These are phyloP conservation scores for Nomada ruficornis DNA, from an alignment of 2,888 invertebrate species.

Conservation along the genomic window DNA sequence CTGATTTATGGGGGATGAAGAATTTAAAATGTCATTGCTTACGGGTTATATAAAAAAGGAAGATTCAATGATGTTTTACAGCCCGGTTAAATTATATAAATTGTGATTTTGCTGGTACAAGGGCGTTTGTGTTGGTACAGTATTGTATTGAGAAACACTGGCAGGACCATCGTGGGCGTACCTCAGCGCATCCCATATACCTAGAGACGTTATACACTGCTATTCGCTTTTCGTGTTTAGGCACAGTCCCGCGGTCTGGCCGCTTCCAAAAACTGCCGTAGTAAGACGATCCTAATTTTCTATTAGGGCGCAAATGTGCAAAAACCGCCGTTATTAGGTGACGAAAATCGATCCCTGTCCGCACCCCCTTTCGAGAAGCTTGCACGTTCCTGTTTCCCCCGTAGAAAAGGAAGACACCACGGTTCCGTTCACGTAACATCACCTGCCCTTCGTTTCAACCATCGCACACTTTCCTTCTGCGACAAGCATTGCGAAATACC, in stretches of 20 bases:
- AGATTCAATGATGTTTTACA: neutral
- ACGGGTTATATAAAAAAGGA: neutral
- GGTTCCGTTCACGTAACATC: slow-evolving; percentile 3
- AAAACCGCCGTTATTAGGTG: slow-evolving; percentile 69
- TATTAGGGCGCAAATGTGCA: slow-evolving; percentile 75
- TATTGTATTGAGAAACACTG: slow-evolving; percentile 80
- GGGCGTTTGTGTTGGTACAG: neutral
- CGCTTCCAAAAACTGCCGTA: slow-evolving; percentile 70
- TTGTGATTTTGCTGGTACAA: neutral
- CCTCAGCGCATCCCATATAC: slow-evolving; percentile 80
- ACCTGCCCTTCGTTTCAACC: neutral
- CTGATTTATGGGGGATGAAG: neutral
- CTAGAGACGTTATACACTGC: slow-evolving; percentile 75
- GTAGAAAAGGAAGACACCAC: neutral
- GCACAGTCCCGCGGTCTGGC: slow-evolving; percentile 75
- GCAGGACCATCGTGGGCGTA: slow-evolving; percentile 80
- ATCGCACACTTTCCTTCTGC: no score
- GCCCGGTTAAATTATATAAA: neutral
- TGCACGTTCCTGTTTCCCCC: slow-evolving; percentile 14
- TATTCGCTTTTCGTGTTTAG: slow-evolving; percentile 82
- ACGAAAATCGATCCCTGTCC: slow-evolving; percentile 65
- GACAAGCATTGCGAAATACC: no score
- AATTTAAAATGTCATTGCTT: neutral
- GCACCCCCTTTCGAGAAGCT: slow-evolving; percentile 36
- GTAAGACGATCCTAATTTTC: slow-evolving; percentile 82